phyloP scores from a whole-genome alignment of 2,888 invertebrate genomes.

The Limnephilus lunatus region DNA sequence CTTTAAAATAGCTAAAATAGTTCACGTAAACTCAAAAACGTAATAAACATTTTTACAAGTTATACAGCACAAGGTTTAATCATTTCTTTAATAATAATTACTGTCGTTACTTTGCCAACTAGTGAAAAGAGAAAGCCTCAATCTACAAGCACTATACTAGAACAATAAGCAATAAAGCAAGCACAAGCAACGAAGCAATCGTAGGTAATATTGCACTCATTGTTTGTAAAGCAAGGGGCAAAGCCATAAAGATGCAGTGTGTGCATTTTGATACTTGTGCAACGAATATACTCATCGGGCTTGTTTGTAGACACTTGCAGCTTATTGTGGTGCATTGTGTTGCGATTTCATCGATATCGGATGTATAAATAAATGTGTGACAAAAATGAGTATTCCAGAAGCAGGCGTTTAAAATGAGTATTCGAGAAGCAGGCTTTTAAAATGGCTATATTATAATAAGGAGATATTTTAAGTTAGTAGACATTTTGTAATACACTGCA shows the following conservation, averaged over 20 bases:
- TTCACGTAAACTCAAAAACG: no score
- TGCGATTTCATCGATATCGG: neutral
- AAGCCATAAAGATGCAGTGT: neutral
- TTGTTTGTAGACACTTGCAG: neutral
- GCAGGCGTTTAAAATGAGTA: neutral
- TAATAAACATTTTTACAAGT: neutral
- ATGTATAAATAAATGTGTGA: neutral
- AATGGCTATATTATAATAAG: neutral
- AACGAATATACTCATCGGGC: neutral
- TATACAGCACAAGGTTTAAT: no score
- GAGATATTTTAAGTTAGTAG: neutral
- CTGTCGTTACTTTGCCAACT: neutral
- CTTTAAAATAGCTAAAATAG: no score
- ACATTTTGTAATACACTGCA: neutral
- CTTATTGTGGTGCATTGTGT: neutral
- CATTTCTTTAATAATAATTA: neutral
- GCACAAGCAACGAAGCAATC: neutral
- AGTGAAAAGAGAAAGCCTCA: neutral
- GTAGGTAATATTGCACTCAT: conserved; percentile 2
- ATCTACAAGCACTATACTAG: neutral
- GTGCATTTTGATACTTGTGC: neutral
- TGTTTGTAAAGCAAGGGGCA: neutral
- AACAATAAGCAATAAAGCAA: neutral
- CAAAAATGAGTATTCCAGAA: neutral
- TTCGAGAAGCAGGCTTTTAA: neutral